Conservation (phyloP, 1,140 invertebrate species). For the Coenobita brevimanus region DNA sequence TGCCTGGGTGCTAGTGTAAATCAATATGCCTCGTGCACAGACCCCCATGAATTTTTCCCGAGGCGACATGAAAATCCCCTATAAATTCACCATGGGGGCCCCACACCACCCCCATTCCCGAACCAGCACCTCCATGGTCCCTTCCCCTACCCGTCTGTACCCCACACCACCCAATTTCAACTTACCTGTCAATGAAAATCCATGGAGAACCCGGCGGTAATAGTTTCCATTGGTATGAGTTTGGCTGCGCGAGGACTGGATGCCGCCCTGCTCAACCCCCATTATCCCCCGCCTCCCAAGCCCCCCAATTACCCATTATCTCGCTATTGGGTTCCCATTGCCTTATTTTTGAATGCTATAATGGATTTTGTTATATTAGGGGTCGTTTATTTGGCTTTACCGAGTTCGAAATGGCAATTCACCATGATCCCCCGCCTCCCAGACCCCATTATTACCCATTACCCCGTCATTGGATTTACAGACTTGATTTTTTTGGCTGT, state of each 20-base stretch:
- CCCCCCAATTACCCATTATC: not conserved
- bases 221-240: constrained; percentile 63
- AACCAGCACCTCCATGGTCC: not conserved
- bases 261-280: not conserved
- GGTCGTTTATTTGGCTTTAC: too few species aligned
- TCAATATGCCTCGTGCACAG: constrained; percentile 50
- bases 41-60: constrained; percentile 59
- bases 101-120: not conserved
- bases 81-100: not conserved
- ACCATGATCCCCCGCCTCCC: too few species aligned
- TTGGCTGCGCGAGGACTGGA: constrained; percentile 51
- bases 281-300: not conserved
- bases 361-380: too few species aligned
- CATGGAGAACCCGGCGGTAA: constrained; percentile 54
- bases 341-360: too few species aligned
- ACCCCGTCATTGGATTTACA: too few species aligned
- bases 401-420: too few species aligned
- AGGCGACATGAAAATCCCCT: constrained; percentile 24
- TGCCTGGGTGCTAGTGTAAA: constrained; percentile 22
- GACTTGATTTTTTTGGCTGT: too few species aligned
- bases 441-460: too few species aligned
- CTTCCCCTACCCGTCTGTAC: not conserved
- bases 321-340: too few species aligned
- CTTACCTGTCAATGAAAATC: constrained; percentile 61
- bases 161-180: not conserved